These are phyloP conservation scores for Diphyllodes magnificus DNA, from an alignment of 2,113 vertebrate species.

Conservation along the genomic window DNA sequence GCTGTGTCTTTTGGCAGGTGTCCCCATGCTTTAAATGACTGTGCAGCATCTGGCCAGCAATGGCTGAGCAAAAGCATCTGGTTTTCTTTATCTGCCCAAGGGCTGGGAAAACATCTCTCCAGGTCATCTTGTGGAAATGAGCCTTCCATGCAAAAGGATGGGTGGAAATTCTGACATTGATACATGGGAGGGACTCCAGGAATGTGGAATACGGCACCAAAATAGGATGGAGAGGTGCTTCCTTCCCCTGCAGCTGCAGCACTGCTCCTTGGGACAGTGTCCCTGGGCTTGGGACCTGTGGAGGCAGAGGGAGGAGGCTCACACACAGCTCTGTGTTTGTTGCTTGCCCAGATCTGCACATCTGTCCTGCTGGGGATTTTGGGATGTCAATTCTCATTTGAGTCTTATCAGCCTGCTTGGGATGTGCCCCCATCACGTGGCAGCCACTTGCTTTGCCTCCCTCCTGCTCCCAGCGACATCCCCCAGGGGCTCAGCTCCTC, in stretches of 20 bases:
- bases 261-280: background rate
- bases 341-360: background rate
- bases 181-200: background rate
- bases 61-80: background rate
- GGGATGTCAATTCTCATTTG: background rate
- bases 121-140: background rate
- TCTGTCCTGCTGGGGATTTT: background rate
- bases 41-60: background rate
- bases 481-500: background rate
- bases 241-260: background rate
- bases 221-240: background rate
- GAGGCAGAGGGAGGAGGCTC: background rate
- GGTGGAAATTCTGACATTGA: background rate
- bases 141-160: background rate
- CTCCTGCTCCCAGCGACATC: background rate
- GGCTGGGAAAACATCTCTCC: fast-evolving
- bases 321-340: background rate
- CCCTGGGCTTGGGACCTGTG: background rate
- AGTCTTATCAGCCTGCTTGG: background rate
- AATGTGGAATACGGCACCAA: background rate
- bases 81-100: background rate
- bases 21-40: background rate
- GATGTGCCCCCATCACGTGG: fast-evolving
- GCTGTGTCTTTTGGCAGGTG: background rate
- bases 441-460: background rate